phyloP scores from a whole-genome alignment of 2,888 invertebrate species.

The Drosophila ochracea region DNA sequence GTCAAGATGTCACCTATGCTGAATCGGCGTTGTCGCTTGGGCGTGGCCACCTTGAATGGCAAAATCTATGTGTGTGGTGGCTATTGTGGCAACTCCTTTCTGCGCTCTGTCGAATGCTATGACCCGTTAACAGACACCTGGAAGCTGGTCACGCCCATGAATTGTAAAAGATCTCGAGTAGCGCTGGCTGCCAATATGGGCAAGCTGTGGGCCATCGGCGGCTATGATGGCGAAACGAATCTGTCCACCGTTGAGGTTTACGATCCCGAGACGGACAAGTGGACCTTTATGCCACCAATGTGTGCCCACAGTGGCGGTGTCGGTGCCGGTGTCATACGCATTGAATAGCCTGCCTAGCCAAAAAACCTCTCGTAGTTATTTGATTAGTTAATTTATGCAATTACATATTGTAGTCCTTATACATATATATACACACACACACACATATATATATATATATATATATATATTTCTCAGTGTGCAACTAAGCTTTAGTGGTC shows the following conservation, averaged over 20 bases:
- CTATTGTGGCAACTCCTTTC: constrained; percentile 93
- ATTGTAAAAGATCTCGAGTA: constrained; percentile 92
- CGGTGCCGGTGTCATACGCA: constrained; percentile 93
- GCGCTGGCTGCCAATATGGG: constrained; percentile 94
- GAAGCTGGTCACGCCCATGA: constrained; percentile 92
- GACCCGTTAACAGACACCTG: constrained; percentile 91
- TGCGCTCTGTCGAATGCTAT: constrained; percentile 93
- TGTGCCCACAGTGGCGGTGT: constrained; percentile 95
- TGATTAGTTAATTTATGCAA: constrained; percentile 51
- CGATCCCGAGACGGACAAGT: constrained; percentile 89
- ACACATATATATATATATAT: constrained; percentile 2
- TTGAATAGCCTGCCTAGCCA: constrained; percentile 70
- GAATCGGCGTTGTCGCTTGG: constrained; percentile 92
- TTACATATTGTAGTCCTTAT: constrained; percentile 41
- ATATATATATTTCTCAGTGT: constrained; percentile 12
- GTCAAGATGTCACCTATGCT: constrained; percentile 91
- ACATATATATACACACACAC: constrained; percentile 1
- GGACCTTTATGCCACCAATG: constrained; percentile 92
- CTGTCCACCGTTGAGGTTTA: constrained; percentile 94
- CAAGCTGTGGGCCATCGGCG: constrained; percentile 92
- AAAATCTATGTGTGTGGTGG: constrained; percentile 94
- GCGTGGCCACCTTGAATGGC: constrained; percentile 92
- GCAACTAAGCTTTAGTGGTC: constrained; percentile 67
- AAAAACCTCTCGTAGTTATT: constrained; percentile 42
- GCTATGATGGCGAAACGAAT: constrained; percentile 92